Base-by-base conservation (phyloP, 2,113 vertebrate species). In the Trogon melanurus region DNA sequence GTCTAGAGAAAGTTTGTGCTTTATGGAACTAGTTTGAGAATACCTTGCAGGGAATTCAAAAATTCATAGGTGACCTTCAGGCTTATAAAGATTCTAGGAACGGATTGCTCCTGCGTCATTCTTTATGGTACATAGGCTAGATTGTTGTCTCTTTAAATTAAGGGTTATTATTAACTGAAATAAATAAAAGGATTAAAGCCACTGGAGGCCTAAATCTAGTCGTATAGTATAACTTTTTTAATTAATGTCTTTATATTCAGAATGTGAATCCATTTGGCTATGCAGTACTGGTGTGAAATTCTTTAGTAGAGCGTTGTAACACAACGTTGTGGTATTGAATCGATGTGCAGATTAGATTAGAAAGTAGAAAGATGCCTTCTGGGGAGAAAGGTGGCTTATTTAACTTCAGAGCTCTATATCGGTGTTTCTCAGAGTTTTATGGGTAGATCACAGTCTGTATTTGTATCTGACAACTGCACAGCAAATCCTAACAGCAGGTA, bases 141-240 rank as follows among this genome's bases (percentile, higher is more conserved):
- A 44, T 32, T 57, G 57, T 69, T 45, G 5, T 57, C 34, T 11
- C 13, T 58, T 54, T 80, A 75, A 88, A 66, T 76, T 89, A 79
- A 86, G 75, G 17, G 2, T 60, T 78, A 41, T 81, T 79, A 75
- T 79, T 81, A 87, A 82, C 30, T 29, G n/a, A 65, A 91, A 71
- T 61, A 74, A 76, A 86, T 65, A 78, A 87, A 87, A 89, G 26
- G 10, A 87, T 76, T 94, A 88, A 90, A 94, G 21, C 15, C 36
- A 61, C 48, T 47, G 50, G 73, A 61, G 66, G 23, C 36, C 53
- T 30, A 89, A 64, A 81, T 67, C 22, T 48, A 48, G 7, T 56
- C 48, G 79, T 88, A 58, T 5, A 34, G 4, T 66, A 20, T 38
- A 47, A 36, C 7, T 90, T 80, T 71, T 7, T 56, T 27, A 88